Conservation (phyloP, 2,113 vertebrate species). For the Microtus richardsoni region DNA sequence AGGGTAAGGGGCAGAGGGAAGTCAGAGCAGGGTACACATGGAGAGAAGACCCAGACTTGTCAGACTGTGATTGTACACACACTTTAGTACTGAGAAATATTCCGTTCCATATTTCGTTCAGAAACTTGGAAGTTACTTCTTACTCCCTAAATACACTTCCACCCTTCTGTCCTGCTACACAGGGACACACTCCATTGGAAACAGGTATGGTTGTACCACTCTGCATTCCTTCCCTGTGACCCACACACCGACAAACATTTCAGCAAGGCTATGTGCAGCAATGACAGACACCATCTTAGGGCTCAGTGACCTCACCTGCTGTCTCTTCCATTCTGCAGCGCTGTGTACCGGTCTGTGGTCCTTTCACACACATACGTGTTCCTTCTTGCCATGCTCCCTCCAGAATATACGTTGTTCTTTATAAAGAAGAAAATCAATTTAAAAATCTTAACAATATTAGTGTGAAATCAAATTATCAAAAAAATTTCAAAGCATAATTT, state of each 20-base stretch:
- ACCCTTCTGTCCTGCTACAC: neutral
- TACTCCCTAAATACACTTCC: neutral
- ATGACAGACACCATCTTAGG: accelerated
- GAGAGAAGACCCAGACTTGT: neutral
- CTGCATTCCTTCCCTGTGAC: neutral
- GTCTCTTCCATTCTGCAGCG: constrained; percentile 97
- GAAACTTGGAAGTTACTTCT: neutral
- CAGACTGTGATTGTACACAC: accelerated
- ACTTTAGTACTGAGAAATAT: neutral
- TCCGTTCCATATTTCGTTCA: neutral
- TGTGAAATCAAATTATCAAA: constrained; percentile 31
- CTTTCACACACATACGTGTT: constrained; percentile 98
- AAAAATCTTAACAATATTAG: constrained; percentile 16
- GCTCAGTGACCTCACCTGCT: constrained; percentile 90
- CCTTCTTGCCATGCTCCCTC: constrained; percentile 96
- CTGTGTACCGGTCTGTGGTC: constrained; percentile 93
- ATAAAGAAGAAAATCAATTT: constrained; percentile 52
- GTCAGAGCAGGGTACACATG: neutral
- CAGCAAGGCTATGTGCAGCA: neutral
- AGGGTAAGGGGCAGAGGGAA: neutral
- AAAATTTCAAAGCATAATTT: neutral
- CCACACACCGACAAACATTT: accelerated
- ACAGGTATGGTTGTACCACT: accelerated
- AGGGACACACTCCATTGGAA: neutral
- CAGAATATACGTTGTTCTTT: constrained; percentile 91